Conservation (phyloP, 2,113 vertebrate species). For the Oryzias curvinotus region DNA sequence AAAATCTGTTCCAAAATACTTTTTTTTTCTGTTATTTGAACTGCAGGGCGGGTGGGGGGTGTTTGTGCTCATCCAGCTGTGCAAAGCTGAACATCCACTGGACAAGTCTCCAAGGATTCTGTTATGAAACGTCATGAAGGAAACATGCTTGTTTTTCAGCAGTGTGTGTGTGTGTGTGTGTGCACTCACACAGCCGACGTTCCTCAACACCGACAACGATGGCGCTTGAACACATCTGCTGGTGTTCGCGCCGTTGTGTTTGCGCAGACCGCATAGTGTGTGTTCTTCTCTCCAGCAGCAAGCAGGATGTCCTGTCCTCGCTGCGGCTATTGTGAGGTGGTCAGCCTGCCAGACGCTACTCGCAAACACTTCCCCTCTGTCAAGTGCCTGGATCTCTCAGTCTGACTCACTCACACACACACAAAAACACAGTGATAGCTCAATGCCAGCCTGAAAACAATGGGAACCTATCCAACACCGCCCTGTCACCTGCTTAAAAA, state of each 20-base stretch:
- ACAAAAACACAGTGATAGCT: conserved; percentile 12
- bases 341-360: conserved; percentile 64
- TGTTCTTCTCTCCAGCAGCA: conserved; percentile 33
- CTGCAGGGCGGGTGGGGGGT: too few species aligned
- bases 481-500: conserved; percentile 67
- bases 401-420: conserved; percentile 16
- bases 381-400: conserved; percentile 45
- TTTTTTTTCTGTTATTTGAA: too few species aligned
- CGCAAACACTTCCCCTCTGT: conserved; percentile 69
- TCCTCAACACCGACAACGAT: conserved; percentile 23
- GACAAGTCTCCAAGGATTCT: not conserved
- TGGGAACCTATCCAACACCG: conserved; percentile 51
- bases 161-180: conserved; percentile 3
- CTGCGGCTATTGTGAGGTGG: conserved; percentile 66
- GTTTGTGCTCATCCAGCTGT: not conserved
- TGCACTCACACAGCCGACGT: conserved; percentile 14
- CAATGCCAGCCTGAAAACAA: conserved; percentile 65
- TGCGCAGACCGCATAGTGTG: not conserved
- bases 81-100: not conserved
- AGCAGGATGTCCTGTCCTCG: conserved; percentile 78
- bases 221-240: conserved; percentile 26
- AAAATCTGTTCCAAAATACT: too few species aligned
- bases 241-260: conserved; percentile 8
- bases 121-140: conserved; percentile 26
- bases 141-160: conserved; percentile 17